phyloP scores from a whole-genome alignment of 2,797 vertebrate species.

The Anabas testudineus region DNA sequence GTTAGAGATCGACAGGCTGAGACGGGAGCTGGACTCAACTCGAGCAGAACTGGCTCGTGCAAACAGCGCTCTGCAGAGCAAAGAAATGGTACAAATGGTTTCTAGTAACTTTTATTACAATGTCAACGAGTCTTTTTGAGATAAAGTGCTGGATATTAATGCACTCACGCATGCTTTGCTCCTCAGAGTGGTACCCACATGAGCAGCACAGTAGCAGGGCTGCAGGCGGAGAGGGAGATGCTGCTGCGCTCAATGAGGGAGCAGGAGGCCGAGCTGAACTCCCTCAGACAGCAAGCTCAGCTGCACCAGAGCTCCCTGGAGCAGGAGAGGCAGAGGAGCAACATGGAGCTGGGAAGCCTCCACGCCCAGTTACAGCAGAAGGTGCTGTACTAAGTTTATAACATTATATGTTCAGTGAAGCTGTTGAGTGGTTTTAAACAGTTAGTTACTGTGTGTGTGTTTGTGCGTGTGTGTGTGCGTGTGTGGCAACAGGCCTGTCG shows the following conservation, averaged over 20 bases:
- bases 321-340: constrained; percentile 78
- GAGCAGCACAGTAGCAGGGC: constrained; percentile 70
- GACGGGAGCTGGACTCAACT: constrained; percentile 86
- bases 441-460: constrained; percentile 4
- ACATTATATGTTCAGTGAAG: neutral
- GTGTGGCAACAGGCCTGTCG: constrained; percentile 76
- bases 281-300: constrained; percentile 82
- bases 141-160: too few relatives aligned
- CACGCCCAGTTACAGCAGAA: constrained; percentile 82
- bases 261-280: constrained; percentile 79
- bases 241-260: constrained; percentile 73
- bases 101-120: neutral
- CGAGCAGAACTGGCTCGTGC: constrained; percentile 76
- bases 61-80: constrained; percentile 78
- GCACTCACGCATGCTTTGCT: neutral
- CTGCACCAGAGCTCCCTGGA: constrained; percentile 79
- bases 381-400: constrained; percentile 64
- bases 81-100: constrained; percentile 71
- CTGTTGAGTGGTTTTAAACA: neutral
- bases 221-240: constrained; percentile 85
- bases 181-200: constrained; percentile 83
- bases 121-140: fast-evolving
- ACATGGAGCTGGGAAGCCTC: constrained; percentile 68
- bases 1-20: constrained; percentile 87
- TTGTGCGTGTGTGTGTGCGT: constrained; percentile 24